phyloP scores from a whole-genome alignment of 37 sponge, comb jelly and placozoan genomes.

The Lycopodina hypogea region DNA sequence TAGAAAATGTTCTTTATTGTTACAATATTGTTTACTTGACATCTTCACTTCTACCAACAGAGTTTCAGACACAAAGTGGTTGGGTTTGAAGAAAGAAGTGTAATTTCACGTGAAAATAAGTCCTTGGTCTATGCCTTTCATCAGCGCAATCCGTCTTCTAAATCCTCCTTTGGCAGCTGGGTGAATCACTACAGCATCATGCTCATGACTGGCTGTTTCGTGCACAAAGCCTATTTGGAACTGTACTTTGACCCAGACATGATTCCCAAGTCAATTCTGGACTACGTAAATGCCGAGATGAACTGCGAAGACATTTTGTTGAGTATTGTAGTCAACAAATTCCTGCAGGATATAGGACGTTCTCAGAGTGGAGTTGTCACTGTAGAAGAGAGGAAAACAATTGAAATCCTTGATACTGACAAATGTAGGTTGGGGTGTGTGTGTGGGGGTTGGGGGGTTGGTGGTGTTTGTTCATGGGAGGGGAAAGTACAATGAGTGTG shows the following conservation, averaged over 20 bases:
- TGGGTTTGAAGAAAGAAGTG: slow-evolving; percentile 30
- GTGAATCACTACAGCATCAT: background rate
- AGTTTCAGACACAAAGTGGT: slow-evolving; percentile 25
- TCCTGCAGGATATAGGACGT: slow-evolving; percentile 13
- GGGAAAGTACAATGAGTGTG: too few species aligned
- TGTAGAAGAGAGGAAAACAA: background rate
- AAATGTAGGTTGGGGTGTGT: background rate
- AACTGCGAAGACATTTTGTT: slow-evolving; percentile 45
- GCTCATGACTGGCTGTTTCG: background rate
- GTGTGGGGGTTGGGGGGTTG: too few species aligned
- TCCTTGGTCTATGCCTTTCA: background rate
- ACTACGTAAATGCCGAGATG: slow-evolving; percentile 21
- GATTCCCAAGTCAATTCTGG: background rate
- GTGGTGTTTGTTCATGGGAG: too few species aligned
- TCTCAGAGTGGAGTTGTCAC: slow-evolving; percentile 10
- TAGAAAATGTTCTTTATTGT: too few species aligned
- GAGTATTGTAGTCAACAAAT: slow-evolving; percentile 28
- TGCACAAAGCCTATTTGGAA: slow-evolving; percentile 38
- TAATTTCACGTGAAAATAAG: background rate
- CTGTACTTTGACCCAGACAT: slow-evolving; percentile 19
- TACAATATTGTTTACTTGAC: too few species aligned
- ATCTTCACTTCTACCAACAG: too few species aligned
- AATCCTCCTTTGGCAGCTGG: background rate
- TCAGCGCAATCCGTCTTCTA: too few species aligned
- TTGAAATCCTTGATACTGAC: background rate